Evolutionary conservation across 2,797 vertebrate genomes (phyloP).

Genomic region (Amblyopsis hoosieri): DNA sequence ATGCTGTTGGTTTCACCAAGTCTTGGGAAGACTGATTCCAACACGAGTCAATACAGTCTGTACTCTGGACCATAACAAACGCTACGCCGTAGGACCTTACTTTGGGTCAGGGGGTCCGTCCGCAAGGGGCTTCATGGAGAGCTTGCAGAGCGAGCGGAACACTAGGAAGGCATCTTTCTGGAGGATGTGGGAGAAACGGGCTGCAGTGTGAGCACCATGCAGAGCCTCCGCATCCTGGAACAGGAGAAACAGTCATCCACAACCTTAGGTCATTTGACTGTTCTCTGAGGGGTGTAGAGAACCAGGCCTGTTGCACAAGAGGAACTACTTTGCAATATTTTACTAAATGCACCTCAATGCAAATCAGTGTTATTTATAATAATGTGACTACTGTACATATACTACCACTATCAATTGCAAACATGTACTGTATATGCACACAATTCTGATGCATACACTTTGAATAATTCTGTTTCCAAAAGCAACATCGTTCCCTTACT

Average conservation of each 20-base stretch:
- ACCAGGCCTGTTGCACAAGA: too few species aligned
- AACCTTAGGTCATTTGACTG: too few species aligned
- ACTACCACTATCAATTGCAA: too few species aligned
- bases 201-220: conserved; percentile 79
- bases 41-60: too few species aligned
- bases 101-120: conserved; percentile 97
- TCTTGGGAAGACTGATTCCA: too few species aligned
- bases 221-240: conserved; percentile 85
- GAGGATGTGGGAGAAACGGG: conserved; percentile 91
- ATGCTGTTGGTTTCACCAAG: too few species aligned
- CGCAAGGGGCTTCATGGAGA: conserved; percentile 96
- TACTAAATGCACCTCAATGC: background rate
- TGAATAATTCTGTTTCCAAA: too few species aligned
- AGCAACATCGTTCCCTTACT: too few species aligned
- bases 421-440: too few species aligned
- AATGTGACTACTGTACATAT: too few species aligned
- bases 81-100: conserved; percentile 65
- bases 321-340: background rate
- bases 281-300: too few species aligned
- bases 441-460: background rate
- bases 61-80: too few species aligned
- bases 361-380: background rate
- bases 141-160: conserved; percentile 95
- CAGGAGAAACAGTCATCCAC: background rate
- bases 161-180: conserved; percentile 98